phyloP scores from a whole-genome alignment of 2,113 vertebrate genomes.

The Carollia perspicillata region DNA sequence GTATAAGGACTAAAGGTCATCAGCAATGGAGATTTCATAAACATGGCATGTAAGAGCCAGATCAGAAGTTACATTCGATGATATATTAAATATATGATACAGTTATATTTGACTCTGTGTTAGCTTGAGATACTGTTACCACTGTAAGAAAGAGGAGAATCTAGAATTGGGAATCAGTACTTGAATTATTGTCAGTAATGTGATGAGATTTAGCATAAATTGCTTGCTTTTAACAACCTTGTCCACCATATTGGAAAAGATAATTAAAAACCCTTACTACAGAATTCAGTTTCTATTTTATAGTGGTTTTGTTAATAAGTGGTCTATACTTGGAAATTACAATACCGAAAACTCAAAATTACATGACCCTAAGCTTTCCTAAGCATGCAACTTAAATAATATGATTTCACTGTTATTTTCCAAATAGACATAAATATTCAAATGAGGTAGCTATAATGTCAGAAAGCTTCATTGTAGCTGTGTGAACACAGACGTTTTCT shows the following conservation, averaged over 20 bases:
- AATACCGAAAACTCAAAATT: constrained; percentile 4
- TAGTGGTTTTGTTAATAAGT: not conserved
- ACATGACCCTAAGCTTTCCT: not conserved
- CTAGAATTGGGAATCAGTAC: not conserved
- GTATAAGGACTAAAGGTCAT: not conserved
- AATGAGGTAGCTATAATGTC: not conserved
- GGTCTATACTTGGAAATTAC: not conserved
- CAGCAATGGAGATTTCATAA: not conserved
- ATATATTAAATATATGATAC: no score
- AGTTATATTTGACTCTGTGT: not conserved
- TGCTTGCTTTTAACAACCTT: not conserved
- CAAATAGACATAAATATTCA: not conserved
- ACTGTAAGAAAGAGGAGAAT: not conserved
- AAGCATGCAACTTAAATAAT: not conserved
- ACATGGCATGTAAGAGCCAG: not conserved
- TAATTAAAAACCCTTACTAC: not conserved
- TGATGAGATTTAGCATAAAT: not conserved
- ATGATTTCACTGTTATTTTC: not conserved
- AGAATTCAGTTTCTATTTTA: not conserved
- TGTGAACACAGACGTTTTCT: not conserved
- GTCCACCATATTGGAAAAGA: not conserved
- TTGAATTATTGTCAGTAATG: not conserved
- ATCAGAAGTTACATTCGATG: not conserved
- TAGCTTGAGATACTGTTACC: not conserved
- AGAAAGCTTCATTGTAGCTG: not conserved